These are phyloP conservation scores for Poecile montanus DNA, from an alignment of 2,797 vertebrate genomes.

Conservation along the genomic window DNA sequence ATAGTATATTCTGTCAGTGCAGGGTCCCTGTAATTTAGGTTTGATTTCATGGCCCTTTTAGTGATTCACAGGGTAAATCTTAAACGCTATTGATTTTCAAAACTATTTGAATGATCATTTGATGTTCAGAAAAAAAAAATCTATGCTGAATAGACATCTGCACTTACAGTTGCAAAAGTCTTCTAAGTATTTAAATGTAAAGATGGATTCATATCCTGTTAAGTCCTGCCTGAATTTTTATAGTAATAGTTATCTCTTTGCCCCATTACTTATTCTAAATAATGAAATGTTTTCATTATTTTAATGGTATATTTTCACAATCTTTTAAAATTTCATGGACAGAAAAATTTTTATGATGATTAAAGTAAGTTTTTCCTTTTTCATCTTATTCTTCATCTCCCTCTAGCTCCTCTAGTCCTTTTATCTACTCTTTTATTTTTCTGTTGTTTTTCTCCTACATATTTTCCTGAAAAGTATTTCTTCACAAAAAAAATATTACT, in stretches of 20 bases:
- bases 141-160: background rate
- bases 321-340: background rate
- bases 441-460: accelerated
- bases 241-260: background rate
- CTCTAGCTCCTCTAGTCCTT: background rate
- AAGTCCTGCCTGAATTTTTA: background rate
- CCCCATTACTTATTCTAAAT: background rate
- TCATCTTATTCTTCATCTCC: background rate
- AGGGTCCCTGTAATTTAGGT: background rate
- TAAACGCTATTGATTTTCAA: background rate
- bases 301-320: background rate
- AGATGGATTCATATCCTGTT: background rate
- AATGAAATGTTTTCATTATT: background rate
- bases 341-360: background rate
- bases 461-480: background rate
- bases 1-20: background rate
- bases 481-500: background rate
- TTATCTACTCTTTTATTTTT: background rate
- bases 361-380: background rate
- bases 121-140: background rate
- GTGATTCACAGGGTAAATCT: background rate
- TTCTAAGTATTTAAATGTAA: background rate
- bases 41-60: background rate
- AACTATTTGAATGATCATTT: background rate
- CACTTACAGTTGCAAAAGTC: background rate